Evolutionary conservation across 2,113 vertebrate species (phyloP).

Genomic region (Pogonocichla stellata): DNA sequence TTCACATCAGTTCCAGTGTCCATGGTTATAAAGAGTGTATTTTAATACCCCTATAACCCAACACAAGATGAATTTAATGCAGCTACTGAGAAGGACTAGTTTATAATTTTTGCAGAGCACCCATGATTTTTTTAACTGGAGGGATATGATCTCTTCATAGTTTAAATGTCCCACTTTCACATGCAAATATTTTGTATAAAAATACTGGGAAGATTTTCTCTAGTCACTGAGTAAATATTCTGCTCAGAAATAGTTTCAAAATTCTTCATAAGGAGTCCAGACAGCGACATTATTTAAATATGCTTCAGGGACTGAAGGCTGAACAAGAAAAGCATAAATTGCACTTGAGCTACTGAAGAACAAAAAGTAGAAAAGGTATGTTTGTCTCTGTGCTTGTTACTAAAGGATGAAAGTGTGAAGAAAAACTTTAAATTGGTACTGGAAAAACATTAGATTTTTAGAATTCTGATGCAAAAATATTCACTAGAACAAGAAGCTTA

Average conservation of each 20-base stretch:
- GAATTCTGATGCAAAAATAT: constrained; percentile 35
- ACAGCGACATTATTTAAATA: not conserved
- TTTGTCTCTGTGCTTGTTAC: not conserved
- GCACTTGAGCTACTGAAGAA: not conserved
- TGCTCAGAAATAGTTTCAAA: not conserved
- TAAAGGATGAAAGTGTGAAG: not conserved
- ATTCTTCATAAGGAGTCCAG: not conserved
- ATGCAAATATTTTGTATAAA: not conserved
- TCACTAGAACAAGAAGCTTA: not conserved
- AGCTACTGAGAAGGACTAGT: not conserved
- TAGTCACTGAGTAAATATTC: not conserved
- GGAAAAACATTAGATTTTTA: not conserved
- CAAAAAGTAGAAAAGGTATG: constrained; percentile 8
- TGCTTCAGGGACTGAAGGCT: not conserved
- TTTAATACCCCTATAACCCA: not conserved
- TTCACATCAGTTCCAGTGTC: not conserved
- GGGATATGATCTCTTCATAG: not conserved
- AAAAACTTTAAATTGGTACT: not conserved
- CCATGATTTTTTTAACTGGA: not conserved
- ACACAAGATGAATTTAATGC: not conserved
- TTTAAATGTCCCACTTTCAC: not conserved
- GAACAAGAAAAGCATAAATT: constrained; percentile 20
- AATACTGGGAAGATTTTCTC: not conserved
- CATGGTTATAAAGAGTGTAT: not conserved
- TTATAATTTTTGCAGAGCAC: not conserved